phyloP scores from a whole-genome alignment of 2,113 vertebrate genomes.

The Centropus unirufus region DNA sequence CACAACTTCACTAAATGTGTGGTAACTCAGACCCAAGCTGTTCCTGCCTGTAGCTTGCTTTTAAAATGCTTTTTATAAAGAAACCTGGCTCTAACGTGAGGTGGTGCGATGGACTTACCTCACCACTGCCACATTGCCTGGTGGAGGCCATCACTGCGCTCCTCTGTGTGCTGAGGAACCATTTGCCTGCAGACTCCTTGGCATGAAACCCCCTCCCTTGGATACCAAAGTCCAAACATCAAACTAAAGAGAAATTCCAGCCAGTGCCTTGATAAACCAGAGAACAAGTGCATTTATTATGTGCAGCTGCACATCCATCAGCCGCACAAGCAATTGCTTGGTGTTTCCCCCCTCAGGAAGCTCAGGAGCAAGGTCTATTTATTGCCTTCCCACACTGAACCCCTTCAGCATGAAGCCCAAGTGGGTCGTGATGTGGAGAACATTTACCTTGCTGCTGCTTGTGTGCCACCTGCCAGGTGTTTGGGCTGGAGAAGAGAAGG shows the following conservation, averaged over 20 bases:
- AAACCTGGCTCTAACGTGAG: not conserved
- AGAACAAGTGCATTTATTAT: not conserved
- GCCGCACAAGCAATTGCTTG: fast-evolving
- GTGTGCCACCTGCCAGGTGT: not conserved
- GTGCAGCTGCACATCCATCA: not conserved
- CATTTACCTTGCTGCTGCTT: not conserved
- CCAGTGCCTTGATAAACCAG: not conserved
- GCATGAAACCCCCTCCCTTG: not conserved
- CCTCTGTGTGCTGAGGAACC: not conserved
- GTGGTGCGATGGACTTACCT: not conserved
- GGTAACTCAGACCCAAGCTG: not conserved
- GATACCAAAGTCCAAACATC: not conserved
- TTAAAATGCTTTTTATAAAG: not conserved
- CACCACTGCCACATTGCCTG: fast-evolving
- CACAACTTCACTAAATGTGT: not conserved
- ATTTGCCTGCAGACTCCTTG: not conserved
- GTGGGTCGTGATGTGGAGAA: not conserved
- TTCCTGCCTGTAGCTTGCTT: not conserved
- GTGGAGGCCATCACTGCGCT: fast-evolving
- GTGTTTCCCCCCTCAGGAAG: not conserved
- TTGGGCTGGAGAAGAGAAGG: not conserved
- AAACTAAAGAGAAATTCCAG: not conserved
- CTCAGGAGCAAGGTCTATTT: not conserved
- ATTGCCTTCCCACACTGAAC: not conserved
- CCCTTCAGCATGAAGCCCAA: not conserved